Evolutionary conservation across 2,797 vertebrate genomes (phyloP).

Genomic region (Bradypodion pumilum): DNA sequence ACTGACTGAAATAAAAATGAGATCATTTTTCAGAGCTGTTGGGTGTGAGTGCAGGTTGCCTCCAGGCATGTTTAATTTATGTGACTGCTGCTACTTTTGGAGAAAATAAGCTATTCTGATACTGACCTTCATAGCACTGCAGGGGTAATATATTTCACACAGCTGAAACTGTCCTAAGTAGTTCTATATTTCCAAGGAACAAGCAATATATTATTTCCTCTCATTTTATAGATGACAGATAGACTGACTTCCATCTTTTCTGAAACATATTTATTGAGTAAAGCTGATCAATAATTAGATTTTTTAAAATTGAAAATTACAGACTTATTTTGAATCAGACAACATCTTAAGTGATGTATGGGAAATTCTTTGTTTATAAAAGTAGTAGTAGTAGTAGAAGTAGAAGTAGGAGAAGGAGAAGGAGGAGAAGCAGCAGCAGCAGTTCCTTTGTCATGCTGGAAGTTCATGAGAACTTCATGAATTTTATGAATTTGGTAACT

Average conservation of each 20-base stretch:
- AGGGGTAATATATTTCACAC: constrained; percentile 59
- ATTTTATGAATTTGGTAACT: no score
- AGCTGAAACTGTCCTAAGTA: constrained; percentile 43
- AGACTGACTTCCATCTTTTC: constrained; percentile 1
- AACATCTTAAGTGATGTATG: not conserved
- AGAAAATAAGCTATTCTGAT: constrained; percentile 67
- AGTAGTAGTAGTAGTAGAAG: not conserved
- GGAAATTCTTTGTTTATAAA: not conserved
- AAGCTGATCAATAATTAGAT: constrained; percentile 15
- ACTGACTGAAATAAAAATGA: constrained; percentile 63
- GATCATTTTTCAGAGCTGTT: constrained; percentile 68
- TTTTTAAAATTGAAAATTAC: constrained; percentile 38
- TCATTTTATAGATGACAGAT: constrained; percentile 28
- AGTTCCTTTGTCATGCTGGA: no score
- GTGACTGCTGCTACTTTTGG: constrained; percentile 57
- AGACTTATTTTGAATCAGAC: constrained; percentile 29
- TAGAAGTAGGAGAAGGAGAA: no score
- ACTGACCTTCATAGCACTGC: constrained; percentile 60
- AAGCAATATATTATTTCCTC: constrained; percentile 3
- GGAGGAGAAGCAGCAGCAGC: no score
- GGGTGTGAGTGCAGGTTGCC: constrained; percentile 58
- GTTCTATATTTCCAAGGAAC: constrained; percentile 25
- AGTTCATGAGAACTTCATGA: no score
- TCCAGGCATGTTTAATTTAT: constrained; percentile 66
- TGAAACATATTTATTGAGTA: constrained; percentile 14